Evolutionary conservation across 2,797 vertebrate species (phyloP).

Genomic region (Moxostoma hubbsi): DNA sequence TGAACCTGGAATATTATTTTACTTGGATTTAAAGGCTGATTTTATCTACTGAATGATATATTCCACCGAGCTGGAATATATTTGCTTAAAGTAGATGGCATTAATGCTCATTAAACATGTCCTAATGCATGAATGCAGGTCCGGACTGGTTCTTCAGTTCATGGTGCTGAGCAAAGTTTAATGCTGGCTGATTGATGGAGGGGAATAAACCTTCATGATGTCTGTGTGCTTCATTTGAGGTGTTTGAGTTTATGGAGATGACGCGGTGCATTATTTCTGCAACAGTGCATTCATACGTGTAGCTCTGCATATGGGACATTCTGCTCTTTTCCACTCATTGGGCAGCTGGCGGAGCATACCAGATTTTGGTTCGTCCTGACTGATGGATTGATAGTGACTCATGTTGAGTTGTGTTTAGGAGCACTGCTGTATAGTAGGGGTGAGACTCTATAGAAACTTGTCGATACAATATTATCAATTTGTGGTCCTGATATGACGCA

Average conservation of each 20-base stretch:
- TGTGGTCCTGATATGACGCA: too few species aligned
- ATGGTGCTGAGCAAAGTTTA: background rate
- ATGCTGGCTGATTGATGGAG: background rate
- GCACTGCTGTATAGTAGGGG: too few species aligned
- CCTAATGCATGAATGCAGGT: background rate
- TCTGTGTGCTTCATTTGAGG: background rate
- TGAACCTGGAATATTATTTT: too few species aligned
- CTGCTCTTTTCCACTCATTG: conserved; percentile 22
- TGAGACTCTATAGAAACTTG: too few species aligned
- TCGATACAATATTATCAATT: too few species aligned
- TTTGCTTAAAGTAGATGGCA: background rate
- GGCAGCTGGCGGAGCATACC: conserved; percentile 8
- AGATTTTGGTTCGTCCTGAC: background rate
- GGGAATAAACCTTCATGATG: background rate
- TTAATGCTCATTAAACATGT: background rate
- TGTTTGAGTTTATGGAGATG: background rate
- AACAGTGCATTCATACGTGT: conserved; percentile 15
- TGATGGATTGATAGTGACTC: background rate
- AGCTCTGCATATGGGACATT: conserved; percentile 26
- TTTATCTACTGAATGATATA: background rate
- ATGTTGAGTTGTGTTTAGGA: background rate
- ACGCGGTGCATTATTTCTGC: conserved; percentile 15
- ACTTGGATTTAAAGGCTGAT: too few species aligned
- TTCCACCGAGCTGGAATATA: background rate
- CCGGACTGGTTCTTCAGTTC: background rate